Percentiles rank a stretch among this genome's conserved stretches.
Conservation (phyloP, 2,797 vertebrate genomes). For the Oreonectes daqikongensis region DNA sequence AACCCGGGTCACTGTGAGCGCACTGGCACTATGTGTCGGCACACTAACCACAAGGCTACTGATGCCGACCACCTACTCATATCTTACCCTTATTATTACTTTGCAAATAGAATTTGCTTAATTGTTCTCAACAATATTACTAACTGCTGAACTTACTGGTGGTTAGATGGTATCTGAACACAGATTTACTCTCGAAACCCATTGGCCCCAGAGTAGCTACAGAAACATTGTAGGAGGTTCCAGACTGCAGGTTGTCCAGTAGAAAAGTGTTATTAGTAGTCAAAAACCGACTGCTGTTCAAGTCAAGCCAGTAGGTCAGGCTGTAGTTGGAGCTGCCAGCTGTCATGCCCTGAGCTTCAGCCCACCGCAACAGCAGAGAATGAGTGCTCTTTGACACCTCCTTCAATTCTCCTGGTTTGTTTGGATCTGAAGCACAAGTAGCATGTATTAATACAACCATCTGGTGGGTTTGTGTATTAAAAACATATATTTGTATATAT, state of each 20-base stretch:
- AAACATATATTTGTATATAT: background rate
- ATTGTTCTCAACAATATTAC: background rate
- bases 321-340: conserved; percentile 58
- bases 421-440: conserved; percentile 67
- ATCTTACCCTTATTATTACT: no score
- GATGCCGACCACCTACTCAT: no score
- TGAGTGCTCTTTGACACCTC: conserved; percentile 51
- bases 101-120: no score
- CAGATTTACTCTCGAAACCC: conserved; percentile 60
- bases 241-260: conserved; percentile 62
- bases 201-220: conserved; percentile 62
- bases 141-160: conserved; percentile 70
- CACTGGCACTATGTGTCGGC: no score
- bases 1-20: no score
- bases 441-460: background rate
- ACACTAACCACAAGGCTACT: no score
- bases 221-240: conserved; percentile 69
- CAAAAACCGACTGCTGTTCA: fast-evolving
- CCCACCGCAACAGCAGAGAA: conserved; percentile 65
- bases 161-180: conserved; percentile 46
- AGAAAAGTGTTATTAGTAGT: conserved; percentile 25
- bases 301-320: conserved; percentile 3
- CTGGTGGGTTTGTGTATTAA: background rate
- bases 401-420: conserved; percentile 65
- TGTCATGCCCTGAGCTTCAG: conserved; percentile 59